Evolutionary conservation across 2,888 invertebrate species (phyloP).

Genomic region (Oscheius sp.): DNA sequence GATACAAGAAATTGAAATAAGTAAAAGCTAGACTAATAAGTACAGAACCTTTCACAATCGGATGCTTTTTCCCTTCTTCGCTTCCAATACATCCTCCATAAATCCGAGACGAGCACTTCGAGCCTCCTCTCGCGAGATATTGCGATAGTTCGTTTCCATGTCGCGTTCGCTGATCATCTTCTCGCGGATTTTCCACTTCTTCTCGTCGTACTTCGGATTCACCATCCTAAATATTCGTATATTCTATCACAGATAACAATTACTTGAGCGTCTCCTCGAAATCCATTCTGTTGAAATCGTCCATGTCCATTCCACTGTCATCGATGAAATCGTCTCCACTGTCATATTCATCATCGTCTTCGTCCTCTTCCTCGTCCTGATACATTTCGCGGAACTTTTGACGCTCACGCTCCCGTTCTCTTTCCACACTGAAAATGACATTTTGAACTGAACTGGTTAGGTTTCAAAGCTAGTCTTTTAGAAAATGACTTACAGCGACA

Average conservation of each 20-base stretch:
- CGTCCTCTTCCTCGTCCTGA: slow-evolving; percentile 48
- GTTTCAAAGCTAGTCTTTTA: not conserved
- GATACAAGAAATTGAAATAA: not conserved
- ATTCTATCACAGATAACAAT: not conserved
- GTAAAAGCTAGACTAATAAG: not conserved
- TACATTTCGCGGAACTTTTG: slow-evolving; percentile 9
- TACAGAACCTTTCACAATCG: slow-evolving; percentile 22
- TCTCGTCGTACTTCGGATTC: slow-evolving; percentile 67
- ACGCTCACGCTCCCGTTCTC: slow-evolving; percentile 27
- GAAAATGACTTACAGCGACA: slow-evolving; percentile 20
- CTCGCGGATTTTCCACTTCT: slow-evolving; percentile 67
- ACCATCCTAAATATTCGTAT: slow-evolving; percentile 52
- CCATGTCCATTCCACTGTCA: slow-evolving; percentile 62
- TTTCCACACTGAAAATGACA: slow-evolving; percentile 27
- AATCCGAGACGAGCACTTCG: slow-evolving; percentile 64
- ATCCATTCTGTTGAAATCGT: slow-evolving; percentile 59
- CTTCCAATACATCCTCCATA: slow-evolving; percentile 63
- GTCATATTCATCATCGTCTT: slow-evolving; percentile 67
- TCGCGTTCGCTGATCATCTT: slow-evolving; percentile 57
- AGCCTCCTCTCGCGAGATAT: slow-evolving; percentile 65
- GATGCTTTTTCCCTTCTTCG: slow-evolving; percentile 52
- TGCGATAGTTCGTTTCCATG: slow-evolving; percentile 65
- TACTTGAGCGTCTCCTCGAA: slow-evolving; percentile 67
- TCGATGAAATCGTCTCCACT: slow-evolving; percentile 72
- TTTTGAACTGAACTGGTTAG: not conserved